Percentiles rank a stretch among this genome's conserved stretches.
Evolutionary conservation across 2,888 invertebrate genomes (phyloP).

Genomic region (Nomada ferruginata): DNA sequence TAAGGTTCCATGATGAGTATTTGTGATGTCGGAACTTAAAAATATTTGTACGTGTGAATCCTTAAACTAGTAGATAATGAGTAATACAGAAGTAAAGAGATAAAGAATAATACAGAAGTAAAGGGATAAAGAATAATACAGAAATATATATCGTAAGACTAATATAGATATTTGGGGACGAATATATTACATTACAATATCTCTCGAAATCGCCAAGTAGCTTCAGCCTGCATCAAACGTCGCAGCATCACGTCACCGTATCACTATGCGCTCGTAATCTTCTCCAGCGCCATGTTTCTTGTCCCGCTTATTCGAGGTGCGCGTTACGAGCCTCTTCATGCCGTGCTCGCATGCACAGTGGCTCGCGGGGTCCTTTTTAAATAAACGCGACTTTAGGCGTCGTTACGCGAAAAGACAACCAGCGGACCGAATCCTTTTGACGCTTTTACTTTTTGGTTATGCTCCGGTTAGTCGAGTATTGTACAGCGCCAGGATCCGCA

Average conservation of each 20-base stretch:
- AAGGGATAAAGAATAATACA: too few relatives aligned
- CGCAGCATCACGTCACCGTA: conserved; percentile 11
- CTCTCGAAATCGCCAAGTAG: too few relatives aligned
- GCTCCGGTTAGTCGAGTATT: background rate
- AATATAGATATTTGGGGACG: too few relatives aligned
- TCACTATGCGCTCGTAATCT: conserved; percentile 26
- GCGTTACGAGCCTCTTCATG: background rate
- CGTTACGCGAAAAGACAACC: conserved; percentile 3
- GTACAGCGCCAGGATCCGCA: background rate
- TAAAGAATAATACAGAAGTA: too few relatives aligned
- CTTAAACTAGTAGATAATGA: too few relatives aligned
- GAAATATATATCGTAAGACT: too few relatives aligned
- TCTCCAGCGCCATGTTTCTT: conserved; percentile 11
- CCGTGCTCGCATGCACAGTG: background rate
- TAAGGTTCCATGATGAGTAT: too few relatives aligned
- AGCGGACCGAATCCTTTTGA: conserved; percentile 9
- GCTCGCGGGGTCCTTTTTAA: conserved; percentile 12
- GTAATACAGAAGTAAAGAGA: too few relatives aligned
- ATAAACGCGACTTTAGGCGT: conserved; percentile 22
- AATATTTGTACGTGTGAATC: too few relatives aligned
- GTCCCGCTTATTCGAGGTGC: conserved; percentile 1
- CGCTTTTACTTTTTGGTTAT: conserved; percentile 16
- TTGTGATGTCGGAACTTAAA: too few relatives aligned
- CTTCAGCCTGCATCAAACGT: background rate
- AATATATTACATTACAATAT: too few relatives aligned